phyloP scores from a whole-genome alignment of 2,797 vertebrate genomes.

The Smutsia temminckii region DNA sequence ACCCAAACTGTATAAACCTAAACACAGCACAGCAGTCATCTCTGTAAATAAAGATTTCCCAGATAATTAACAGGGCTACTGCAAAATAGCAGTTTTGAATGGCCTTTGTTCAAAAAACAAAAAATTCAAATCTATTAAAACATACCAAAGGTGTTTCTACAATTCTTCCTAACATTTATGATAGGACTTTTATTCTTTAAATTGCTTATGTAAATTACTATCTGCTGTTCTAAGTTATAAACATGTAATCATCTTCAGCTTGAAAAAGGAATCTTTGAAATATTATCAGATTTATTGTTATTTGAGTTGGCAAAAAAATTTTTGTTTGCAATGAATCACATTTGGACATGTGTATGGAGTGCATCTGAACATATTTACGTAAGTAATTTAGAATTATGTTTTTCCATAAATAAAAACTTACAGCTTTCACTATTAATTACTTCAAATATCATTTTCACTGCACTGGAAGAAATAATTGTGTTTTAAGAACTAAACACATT shows the following conservation, averaged over 20 bases:
- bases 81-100: background rate
- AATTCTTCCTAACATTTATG: conserved; percentile 24
- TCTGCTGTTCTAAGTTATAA: conserved; percentile 29
- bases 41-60: background rate
- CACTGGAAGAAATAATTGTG: conserved; percentile 36
- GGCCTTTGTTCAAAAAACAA: background rate
- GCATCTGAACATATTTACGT: conserved; percentile 59
- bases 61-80: background rate
- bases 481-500: conserved; percentile 56
- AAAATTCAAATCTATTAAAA: background rate
- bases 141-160: background rate
- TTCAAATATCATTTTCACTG: conserved; percentile 51
- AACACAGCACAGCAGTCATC: background rate
- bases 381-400: conserved; percentile 53
- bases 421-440: conserved; percentile 69
- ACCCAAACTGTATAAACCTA: background rate
- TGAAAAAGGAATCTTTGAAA: conserved; percentile 55
- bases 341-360: background rate
- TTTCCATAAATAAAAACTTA: conserved; percentile 56
- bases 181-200: conserved; percentile 56
- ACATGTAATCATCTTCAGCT: background rate
- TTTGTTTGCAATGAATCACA: conserved; percentile 63
- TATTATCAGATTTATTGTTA: conserved; percentile 52
- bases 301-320: conserved; percentile 63
- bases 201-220: conserved; percentile 44